Percentiles rank a stretch among this genome's conserved stretches.
Evolutionary conservation across 2,888 invertebrate species (phyloP).

Genomic region (Panzeria rudis): DNA sequence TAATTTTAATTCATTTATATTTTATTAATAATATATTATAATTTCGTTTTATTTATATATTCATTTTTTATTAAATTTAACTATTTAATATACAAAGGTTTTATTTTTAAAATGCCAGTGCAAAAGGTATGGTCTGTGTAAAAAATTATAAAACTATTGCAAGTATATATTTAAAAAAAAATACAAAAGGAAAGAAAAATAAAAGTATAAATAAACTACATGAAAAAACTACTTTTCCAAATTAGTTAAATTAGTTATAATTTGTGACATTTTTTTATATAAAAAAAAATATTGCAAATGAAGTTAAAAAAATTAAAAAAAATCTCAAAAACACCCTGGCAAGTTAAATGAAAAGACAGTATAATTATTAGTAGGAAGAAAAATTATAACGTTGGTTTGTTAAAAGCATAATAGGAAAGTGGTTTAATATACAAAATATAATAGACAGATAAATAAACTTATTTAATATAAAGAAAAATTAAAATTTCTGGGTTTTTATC

Average conservation of each 20-base stretch:
- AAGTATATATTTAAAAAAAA: conserved; percentile 35
- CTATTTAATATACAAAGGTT: conserved; percentile 80
- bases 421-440: conserved; percentile 55
- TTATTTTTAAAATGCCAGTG: conserved; percentile 78
- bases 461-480: conserved; percentile 44
- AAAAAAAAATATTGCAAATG: conserved; percentile 51
- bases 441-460: conserved; percentile 62
- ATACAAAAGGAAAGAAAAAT: conserved; percentile 77
- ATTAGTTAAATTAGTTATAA: conserved; percentile 42
- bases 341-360: conserved; percentile 12
- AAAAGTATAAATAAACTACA: conserved; percentile 74
- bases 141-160: conserved; percentile 10
- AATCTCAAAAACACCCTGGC: conserved; percentile 46
- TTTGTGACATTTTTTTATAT: conserved; percentile 56
- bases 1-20: conserved; percentile 59
- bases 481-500: conserved; percentile 21
- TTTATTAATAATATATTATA: conserved; percentile 75
- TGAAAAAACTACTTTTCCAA: conserved; percentile 73
- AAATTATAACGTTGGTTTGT: conserved; percentile 1
- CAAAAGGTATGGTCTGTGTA: conserved; percentile 77
- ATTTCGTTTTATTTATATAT: conserved; percentile 68
- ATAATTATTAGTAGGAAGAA: conserved; percentile 32
- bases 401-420: conserved; percentile 42
- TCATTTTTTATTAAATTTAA: conserved; percentile 80
- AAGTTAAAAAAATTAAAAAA: not conserved